Percentiles rank a stretch among this genome's conserved stretches.
These are phyloP conservation scores for Neomonachus schauinslandi DNA, from an alignment of 2,113 vertebrate species.

Conservation along the genomic window DNA sequence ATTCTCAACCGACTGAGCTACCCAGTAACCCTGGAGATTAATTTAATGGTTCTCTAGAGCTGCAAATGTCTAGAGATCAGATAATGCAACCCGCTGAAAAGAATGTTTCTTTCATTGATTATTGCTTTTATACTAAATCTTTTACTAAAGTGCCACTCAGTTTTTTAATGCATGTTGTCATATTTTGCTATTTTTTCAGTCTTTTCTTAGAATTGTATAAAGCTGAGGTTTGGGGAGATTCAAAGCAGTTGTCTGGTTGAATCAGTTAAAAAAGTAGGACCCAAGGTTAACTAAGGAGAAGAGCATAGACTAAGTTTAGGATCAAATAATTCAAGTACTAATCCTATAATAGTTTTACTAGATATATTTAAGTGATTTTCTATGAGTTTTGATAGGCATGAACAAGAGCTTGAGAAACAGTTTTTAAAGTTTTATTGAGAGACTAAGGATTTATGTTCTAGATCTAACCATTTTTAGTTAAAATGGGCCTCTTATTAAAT, in stretches of 20 bases:
- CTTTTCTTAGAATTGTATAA: not conserved
- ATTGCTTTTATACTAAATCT: not conserved
- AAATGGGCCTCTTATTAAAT: not conserved
- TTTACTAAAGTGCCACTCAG: not conserved
- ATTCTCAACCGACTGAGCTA: not conserved
- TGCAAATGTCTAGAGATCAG: not conserved
- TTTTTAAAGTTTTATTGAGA: not conserved
- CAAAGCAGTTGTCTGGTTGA: not conserved
- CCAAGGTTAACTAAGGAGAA: not conserved
- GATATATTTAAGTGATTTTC: not conserved
- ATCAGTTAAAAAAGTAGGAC: not conserved
- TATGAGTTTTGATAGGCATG: not conserved
- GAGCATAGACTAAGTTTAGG: not conserved
- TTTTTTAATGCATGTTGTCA: not conserved
- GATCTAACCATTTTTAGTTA: not conserved
- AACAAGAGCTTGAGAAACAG: not conserved
- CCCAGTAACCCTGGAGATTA: not conserved
- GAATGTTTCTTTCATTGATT: not conserved
- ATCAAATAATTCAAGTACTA: not conserved
- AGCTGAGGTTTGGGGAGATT: not conserved
- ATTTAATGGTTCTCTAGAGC: not conserved
- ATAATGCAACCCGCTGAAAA: not conserved
- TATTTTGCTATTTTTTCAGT: not conserved
- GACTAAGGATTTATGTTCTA: not conserved
- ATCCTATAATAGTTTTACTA: slow-evolving; percentile 28